Evolutionary conservation across 1,140 invertebrate species (phyloP).

Genomic region (Papilio glaucus): DNA sequence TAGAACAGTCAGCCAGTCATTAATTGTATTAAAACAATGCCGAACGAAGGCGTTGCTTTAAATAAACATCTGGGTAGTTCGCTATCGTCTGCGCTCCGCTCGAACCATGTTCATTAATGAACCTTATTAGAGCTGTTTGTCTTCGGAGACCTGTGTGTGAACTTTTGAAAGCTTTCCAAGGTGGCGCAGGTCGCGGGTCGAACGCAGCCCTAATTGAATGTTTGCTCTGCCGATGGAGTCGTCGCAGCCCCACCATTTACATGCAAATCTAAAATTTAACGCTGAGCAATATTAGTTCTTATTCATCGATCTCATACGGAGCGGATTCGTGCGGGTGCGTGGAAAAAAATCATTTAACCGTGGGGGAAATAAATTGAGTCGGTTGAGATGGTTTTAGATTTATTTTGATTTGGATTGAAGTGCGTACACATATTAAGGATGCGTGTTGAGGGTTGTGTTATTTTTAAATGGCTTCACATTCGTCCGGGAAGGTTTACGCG

Average conservation of each 20-base stretch:
- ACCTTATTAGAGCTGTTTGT: conserved; percentile 30
- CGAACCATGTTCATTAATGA: conserved; percentile 28
- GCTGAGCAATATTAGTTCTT: conserved; percentile 16
- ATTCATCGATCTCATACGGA: not conserved
- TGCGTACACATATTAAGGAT: not conserved
- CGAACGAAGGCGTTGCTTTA: not conserved
- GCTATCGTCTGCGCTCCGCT: conserved; percentile 8
- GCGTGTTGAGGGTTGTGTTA: too few species aligned
- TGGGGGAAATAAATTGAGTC: conserved; percentile 33
- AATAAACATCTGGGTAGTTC: conserved; percentile 16
- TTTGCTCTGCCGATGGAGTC: conserved; percentile 25
- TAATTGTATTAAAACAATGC: not conserved
- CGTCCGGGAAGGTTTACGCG: too few species aligned
- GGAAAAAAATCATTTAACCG: conserved; percentile 32
- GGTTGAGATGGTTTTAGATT: conserved; percentile 35
- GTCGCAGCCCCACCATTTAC: conserved; percentile 25
- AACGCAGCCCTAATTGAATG: conserved; percentile 33
- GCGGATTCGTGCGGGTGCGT: not conserved
- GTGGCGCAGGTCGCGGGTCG: not conserved
- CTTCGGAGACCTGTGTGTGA: conserved; percentile 19
- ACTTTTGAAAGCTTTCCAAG: conserved; percentile 34
- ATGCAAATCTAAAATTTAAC: conserved; percentile 24
- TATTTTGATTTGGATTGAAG: conserved; percentile 32
- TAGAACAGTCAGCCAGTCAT: not conserved
- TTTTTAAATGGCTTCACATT: too few species aligned